Evolutionary conservation across 2,113 vertebrate species (phyloP).

Genomic region (Gymnarchus niloticus): DNA sequence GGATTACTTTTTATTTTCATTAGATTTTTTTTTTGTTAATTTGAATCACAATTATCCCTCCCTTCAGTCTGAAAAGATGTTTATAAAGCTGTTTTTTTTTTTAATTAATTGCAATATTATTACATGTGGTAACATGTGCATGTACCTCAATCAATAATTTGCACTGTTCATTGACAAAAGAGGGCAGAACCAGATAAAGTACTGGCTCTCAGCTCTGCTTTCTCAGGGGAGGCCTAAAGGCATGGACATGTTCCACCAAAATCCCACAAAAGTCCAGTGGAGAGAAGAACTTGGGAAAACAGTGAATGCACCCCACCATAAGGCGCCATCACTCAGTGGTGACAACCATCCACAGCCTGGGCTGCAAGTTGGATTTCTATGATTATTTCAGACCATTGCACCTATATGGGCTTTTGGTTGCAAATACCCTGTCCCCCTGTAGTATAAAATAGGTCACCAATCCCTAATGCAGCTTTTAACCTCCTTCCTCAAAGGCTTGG

Average conservation of each 20-base stretch:
- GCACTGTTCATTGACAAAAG: background rate
- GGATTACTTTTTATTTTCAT: background rate
- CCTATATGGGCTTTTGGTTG: background rate
- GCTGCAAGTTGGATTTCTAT: background rate
- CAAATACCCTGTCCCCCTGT: background rate
- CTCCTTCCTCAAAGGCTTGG: slow-evolving; percentile 1
- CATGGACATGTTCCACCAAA: background rate
- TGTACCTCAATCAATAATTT: background rate
- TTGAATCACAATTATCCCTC: background rate
- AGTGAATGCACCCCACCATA: background rate
- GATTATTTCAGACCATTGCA: background rate
- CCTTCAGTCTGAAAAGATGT: background rate
- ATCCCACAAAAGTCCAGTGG: background rate
- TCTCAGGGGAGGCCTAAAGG: background rate
- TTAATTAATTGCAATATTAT: background rate
- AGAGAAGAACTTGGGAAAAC: background rate
- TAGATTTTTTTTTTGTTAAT: background rate
- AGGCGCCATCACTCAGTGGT: background rate
- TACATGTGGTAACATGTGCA: background rate
- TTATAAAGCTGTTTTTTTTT: background rate
- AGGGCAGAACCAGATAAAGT: background rate
- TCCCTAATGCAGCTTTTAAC: slow-evolving; percentile 11
- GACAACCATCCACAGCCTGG: background rate
- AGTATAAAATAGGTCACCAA: slow-evolving; percentile 10
- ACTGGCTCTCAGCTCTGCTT: no score